Conservation (phyloP, 1,140 invertebrate genomes). For the Brachionus paranguensis region DNA sequence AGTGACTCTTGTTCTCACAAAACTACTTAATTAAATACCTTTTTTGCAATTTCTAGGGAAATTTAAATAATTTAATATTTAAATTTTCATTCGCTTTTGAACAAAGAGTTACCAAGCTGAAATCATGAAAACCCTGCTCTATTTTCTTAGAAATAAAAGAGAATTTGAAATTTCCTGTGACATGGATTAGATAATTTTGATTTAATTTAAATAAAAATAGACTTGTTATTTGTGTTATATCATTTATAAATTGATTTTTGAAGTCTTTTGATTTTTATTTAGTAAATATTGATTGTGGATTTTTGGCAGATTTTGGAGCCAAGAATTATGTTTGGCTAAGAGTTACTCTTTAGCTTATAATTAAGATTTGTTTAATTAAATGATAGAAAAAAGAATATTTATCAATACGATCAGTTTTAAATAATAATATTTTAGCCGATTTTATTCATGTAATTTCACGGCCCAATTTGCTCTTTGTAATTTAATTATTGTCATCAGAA, state of each 20-base stretch:
- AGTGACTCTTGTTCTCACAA: not conserved
- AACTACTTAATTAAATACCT: slow-evolving; percentile 16
- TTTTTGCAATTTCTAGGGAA: slow-evolving; percentile 4
- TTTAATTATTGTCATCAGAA: not conserved
- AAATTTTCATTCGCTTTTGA: not conserved
- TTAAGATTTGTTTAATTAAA: not conserved
- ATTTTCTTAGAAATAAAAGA: not conserved
- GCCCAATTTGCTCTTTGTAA: not conserved
- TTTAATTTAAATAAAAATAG: not conserved
- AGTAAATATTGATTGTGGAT: not conserved
- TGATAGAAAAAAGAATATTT: not conserved
- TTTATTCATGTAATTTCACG: slow-evolving; percentile 9
- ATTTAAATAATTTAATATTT: slow-evolving; percentile 27
- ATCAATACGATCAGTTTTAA: not conserved
- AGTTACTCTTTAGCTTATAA: not conserved
- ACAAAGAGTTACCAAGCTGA: not conserved
- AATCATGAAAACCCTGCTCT: not conserved
- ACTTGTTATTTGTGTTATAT: not conserved
- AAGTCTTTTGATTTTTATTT: not conserved
- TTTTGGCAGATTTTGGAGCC: not conserved
- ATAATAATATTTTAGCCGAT: not conserved
- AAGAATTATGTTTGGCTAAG: not conserved
- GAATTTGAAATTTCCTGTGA: slow-evolving; percentile 8
- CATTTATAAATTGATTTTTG: not conserved
- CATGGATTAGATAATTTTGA: slow-evolving; percentile 16